A percentile compares a stretch with the other conserved stretches of the same genome.
These are phyloP conservation scores for Rhadina sibilatrix DNA, from an alignment of 2,113 vertebrate genomes.

Conservation along the genomic window DNA sequence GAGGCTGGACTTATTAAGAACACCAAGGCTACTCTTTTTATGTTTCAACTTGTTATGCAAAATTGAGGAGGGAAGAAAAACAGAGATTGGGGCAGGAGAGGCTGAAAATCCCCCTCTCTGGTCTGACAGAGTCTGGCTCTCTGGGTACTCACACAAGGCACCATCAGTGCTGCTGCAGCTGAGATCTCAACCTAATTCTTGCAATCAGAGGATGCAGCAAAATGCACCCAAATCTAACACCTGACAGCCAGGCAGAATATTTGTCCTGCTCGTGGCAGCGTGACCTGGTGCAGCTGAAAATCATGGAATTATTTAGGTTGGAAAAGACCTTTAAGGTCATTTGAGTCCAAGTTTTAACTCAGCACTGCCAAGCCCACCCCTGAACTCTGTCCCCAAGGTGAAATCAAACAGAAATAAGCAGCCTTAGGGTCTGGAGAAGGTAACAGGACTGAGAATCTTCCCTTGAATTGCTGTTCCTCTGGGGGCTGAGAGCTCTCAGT, in stretches of 20 bases:
- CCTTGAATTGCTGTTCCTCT: accelerated
- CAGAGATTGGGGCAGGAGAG: background rate
- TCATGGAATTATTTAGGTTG: background rate
- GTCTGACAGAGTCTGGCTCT: background rate
- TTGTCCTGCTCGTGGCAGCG: accelerated
- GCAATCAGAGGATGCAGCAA: background rate
- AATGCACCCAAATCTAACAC: background rate
- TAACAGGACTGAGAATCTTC: background rate
- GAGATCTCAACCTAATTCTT: background rate
- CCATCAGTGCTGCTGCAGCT: background rate
- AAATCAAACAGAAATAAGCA: background rate
- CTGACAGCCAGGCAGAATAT: accelerated
- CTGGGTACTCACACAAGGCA: background rate
- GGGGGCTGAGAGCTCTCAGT: background rate
- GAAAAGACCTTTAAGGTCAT: background rate
- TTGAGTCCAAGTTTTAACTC: background rate
- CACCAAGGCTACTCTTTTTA: background rate
- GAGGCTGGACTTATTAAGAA: background rate
- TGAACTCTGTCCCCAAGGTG: background rate
- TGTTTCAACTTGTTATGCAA: constrained; percentile 15
- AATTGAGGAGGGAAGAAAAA: background rate
- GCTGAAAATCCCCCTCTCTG: background rate
- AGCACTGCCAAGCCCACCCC: background rate
- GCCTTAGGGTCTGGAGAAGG: background rate
- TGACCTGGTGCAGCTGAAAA: background rate